Conservation (phyloP, 2,113 vertebrate species). For the Nycticorax nycticorax region DNA sequence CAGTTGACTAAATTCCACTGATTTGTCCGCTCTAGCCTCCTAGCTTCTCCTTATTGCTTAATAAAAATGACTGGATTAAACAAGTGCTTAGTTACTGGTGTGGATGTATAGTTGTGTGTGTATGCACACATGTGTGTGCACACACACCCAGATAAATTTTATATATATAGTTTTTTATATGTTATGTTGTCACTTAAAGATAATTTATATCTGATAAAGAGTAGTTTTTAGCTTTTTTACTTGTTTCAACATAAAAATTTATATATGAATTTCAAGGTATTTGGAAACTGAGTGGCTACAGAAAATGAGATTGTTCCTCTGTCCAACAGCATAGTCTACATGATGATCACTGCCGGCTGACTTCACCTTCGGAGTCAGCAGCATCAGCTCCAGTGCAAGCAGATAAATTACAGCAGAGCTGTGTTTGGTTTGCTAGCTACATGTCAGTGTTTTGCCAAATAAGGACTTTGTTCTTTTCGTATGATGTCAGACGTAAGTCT, state of each 20-base stretch:
- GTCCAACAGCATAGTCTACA: background rate
- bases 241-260: background rate
- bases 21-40: conserved; percentile 43
- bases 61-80: conserved; percentile 63
- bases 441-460: conserved; percentile 57
- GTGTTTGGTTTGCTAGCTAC: conserved; percentile 52
- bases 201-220: conserved; percentile 59
- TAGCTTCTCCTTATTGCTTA: conserved; percentile 34
- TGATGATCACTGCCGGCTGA: background rate
- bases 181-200: conserved; percentile 44
- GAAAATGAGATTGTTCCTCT: background rate
- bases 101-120: background rate
- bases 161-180: background rate
- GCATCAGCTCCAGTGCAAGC: background rate
- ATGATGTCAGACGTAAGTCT: background rate
- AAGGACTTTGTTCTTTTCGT: conserved; percentile 2
- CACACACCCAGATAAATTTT: background rate
- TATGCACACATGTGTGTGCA: background rate
- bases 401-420: background rate
- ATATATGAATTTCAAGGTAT: background rate
- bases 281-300: background rate
- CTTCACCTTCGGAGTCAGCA: background rate
- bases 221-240: conserved; percentile 23
- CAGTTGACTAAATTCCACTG: conserved; percentile 47
- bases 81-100: conserved; percentile 56